Base-by-base conservation (phyloP, 2,797 vertebrate genomes). In the Tangara arthus region DNA sequence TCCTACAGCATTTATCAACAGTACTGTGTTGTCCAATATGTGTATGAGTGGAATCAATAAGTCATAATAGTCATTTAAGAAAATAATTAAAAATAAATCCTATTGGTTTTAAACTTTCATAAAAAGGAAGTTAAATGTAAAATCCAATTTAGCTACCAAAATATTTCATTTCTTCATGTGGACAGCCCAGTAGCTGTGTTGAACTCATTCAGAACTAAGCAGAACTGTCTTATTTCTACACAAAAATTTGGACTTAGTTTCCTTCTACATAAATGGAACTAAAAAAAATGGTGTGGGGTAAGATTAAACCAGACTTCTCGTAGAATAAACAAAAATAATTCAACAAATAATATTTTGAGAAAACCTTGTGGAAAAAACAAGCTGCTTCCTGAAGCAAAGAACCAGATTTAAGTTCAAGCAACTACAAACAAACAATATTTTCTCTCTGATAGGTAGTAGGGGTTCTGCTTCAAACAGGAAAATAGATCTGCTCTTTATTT, bases 1-100 rank as follows among this genome's bases (percentile, higher is more conserved):
- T 16, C 49, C 87, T 64, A 28, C 52, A 68, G 32, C 32, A 90
- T 37, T 79, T 53, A 42, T 81, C 65, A 78, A 8, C 42, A 89
- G 15, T 3, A 34, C 1, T 39, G 5, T 24, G 24, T 9, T 56
- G 39, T 19, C 65, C 60, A 39, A 49, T n/a, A 46, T 0, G 0
- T 8, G 4, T 8, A 56, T 17, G 15, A 50, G 11, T 39, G 8
- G 23, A 78, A 56, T 53, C n/a, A 32, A 0, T 7, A n/a, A 71
- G 14, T 19, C 17, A 2, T 6, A 46, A 27, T 0, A 75, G 26
- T 6, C 14, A 47, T 44, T 28, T 12, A 9, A 59, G 32, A 24
- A 57, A 94, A 82, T n/a, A 50, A 6, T 17, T 4, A 6, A 56
- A 63, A 23, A 37, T 1, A 61, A 49, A 84, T 49, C 2, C 8